Evolutionary conservation across 2,888 invertebrate genomes (phyloP), one percentile per base, ranked within the genome.

Genomic region (Zaprionus lineosus): DNA sequence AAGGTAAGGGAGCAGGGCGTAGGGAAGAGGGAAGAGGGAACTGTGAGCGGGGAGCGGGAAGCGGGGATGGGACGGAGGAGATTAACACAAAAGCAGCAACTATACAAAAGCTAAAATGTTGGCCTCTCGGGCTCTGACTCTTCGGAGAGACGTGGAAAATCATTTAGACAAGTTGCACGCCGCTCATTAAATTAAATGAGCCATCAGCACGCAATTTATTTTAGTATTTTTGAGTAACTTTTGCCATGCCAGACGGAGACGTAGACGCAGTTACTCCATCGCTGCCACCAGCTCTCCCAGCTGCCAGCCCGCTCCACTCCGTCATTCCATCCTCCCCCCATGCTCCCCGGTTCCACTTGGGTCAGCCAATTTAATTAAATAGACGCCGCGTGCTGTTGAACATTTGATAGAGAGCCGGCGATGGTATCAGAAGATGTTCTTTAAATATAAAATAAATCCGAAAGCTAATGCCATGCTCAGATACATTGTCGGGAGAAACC

Each of bases 121-220:
- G 19, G n/a, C n/a, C n/a, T 18, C 31, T 11, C 3, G 34, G 16
- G 8, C 47, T 14, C 46, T 48, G 40, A 39, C 46, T 33, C 11
- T 29, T 29, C 50, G 43, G 64, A 69, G 61, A 74, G 69, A 74
- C 48, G 62, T 61, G 75, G 78, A 84, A 79, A 84, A 88, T 87
- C 88, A 87, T 88, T 88, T 88, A 88, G 87, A 88, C 87, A 87
- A 88, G 87, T 87, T 88, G 87, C 86, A 86, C 86, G 88, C 87
- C 86, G 88, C 88, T 87, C 87, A 87, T 87, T 88, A 88, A 88
- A 88, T 88, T 87, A 88, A 87, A 87, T 88, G 87, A 88, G 85
- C 87, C 88, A 88, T 88, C 87, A 88, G 88, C 87, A 88, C 88
- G 87, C 87, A 88, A 87, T 87, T 88, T 87, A 86, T 88, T 88